Conservation (phyloP, 2,888 invertebrate genomes). For the Andricus quercusramuli region DNA sequence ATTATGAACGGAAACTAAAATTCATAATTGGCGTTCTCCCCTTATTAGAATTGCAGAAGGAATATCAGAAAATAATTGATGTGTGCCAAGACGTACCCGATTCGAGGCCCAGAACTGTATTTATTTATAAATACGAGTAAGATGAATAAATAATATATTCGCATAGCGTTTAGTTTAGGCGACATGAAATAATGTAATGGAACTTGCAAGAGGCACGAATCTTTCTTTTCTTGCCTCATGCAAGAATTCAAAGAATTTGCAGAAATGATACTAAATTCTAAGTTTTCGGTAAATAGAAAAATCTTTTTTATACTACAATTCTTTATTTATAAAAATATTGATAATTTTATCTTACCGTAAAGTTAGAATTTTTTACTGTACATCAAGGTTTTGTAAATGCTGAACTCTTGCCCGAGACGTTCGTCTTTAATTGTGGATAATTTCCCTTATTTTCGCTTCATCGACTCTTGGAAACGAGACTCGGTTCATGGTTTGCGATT, state of each 20-base stretch:
- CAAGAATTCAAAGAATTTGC: not conserved
- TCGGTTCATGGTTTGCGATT: conserved; percentile 26
- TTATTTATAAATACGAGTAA: conserved; percentile 65
- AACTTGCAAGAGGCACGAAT: not conserved
- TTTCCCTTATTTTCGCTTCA: conserved; percentile 42
- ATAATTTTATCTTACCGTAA: not conserved
- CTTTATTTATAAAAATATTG: not conserved
- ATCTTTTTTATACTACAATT: not conserved
- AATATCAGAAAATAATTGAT: conserved; percentile 34
- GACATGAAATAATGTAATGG: conserved; percentile 37
- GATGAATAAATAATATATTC: conserved; percentile 67
- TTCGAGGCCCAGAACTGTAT: conserved; percentile 57
- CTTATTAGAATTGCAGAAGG: not conserved
- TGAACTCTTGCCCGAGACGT: conserved; percentile 61
- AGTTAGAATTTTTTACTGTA: conserved; percentile 52
- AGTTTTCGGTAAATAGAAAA: not conserved
- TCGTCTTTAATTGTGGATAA: conserved; percentile 41
- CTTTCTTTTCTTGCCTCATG: not conserved
- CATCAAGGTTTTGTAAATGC: conserved; percentile 65
- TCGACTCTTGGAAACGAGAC: conserved; percentile 43
- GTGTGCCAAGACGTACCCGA: conserved; percentile 39
- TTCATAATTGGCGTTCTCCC: too few species aligned
- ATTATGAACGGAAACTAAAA: too few species aligned
- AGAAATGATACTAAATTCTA: conserved; percentile 13
- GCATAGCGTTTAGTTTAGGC: conserved; percentile 53